Conservation (phyloP, 2,113 vertebrate species). For the Leucopsar rothschildi region DNA sequence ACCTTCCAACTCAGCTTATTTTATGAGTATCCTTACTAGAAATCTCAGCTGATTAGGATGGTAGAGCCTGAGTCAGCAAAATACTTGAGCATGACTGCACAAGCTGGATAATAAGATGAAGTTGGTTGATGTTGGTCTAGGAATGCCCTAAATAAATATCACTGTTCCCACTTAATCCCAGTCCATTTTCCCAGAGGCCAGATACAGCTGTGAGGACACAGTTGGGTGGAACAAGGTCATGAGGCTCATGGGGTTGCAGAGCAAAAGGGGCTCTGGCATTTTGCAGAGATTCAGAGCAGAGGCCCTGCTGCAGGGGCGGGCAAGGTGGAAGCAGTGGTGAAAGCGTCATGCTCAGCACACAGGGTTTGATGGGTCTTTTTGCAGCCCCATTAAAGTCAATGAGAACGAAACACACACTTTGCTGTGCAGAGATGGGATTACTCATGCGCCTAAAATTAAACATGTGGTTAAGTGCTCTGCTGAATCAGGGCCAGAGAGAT, state of each 20-base stretch:
- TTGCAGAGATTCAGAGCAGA: background rate
- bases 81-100: background rate
- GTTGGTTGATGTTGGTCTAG: background rate
- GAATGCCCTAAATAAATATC: background rate
- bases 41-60: background rate
- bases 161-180: background rate
- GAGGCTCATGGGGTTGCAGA: background rate
- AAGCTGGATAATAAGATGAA: background rate
- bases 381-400: slow-evolving; percentile 20
- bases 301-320: background rate
- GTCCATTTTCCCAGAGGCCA: background rate
- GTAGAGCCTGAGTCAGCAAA: background rate
- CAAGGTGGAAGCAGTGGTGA: background rate
- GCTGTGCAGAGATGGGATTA: slow-evolving; percentile 53
- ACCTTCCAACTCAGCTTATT: background rate
- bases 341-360: background rate
- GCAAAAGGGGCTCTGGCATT: background rate
- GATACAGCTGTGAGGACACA: background rate
- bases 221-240: background rate
- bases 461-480: slow-evolving; percentile 66
- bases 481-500: slow-evolving; percentile 57
- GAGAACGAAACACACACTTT: slow-evolving; percentile 10
- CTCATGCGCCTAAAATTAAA: slow-evolving; percentile 65
- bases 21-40: background rate
- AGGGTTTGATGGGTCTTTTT: background rate